phyloP scores from a whole-genome alignment of 1,140 invertebrate species.

The Zaprionus inermis region DNA sequence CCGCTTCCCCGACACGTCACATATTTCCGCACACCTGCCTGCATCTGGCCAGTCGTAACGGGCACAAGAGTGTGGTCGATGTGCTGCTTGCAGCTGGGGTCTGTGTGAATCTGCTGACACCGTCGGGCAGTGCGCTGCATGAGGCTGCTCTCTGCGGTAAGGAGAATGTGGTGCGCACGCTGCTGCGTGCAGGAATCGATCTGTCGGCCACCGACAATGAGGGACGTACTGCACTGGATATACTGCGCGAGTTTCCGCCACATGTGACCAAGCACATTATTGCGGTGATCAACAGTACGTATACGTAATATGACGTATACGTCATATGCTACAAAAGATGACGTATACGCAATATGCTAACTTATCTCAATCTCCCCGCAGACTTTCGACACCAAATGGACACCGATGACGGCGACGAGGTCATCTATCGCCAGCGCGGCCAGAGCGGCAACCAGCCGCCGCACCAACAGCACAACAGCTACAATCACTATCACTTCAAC shows the following conservation, averaged over 20 bases:
- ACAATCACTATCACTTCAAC: conserved; percentile 80
- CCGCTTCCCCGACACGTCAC: conserved; percentile 60
- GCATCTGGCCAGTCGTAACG: conserved; percentile 96
- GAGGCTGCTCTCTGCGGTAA: conserved; percentile 98
- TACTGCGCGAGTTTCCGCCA: conserved; percentile 93
- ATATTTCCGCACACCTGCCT: conserved; percentile 94
- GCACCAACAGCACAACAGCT: conserved; percentile 60
- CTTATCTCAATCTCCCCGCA: conserved; percentile 9
- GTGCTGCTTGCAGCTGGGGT: conserved; percentile 93
- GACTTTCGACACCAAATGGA: conserved; percentile 82
- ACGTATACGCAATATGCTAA: neutral
- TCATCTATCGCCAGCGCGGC: conserved; percentile 70
- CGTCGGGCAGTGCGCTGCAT: conserved; percentile 95
- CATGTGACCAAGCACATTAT: conserved; percentile 94
- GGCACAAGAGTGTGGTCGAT: conserved; percentile 92
- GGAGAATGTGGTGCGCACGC: conserved; percentile 93
- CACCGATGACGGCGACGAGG: conserved; percentile 74
- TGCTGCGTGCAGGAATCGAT: conserved; percentile 93
- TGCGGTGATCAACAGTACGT: conserved; percentile 93
- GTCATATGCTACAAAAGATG: neutral
- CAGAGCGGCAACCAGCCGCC: conserved; percentile 41
- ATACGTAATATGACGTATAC: conserved; percentile 30
- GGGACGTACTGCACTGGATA: conserved; percentile 93
- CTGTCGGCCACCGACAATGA: conserved; percentile 90
- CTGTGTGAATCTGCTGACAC: conserved; percentile 94